Conservation (phyloP, 2,113 vertebrate genomes). For the Tachuris rubrigastra region DNA sequence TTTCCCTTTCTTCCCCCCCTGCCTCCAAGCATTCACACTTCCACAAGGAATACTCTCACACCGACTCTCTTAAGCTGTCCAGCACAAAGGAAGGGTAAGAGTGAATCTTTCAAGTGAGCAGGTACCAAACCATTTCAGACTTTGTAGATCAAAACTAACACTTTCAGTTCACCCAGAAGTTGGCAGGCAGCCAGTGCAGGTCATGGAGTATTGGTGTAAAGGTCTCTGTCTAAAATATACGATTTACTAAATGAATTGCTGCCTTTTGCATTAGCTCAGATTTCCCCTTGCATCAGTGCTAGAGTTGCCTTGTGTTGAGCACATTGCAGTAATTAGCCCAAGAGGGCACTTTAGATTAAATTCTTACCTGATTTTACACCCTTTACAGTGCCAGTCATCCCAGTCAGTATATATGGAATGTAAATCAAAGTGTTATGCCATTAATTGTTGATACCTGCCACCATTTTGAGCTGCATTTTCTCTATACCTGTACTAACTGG, state of each 20-base stretch:
- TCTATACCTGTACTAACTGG: neutral
- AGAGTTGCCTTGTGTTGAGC: neutral
- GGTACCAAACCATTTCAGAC: neutral
- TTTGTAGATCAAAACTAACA: neutral
- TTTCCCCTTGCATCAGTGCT: neutral
- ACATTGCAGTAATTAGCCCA: neutral
- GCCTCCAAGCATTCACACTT: neutral
- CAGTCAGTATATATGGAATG: neutral
- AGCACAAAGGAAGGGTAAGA: neutral
- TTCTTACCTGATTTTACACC: neutral
- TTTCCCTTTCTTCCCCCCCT: neutral
- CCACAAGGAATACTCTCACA: neutral
- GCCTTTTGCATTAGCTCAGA: neutral
- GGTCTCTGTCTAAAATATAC: neutral
- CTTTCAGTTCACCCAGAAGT: neutral
- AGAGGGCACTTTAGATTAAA: neutral
- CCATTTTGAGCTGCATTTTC: neutral
- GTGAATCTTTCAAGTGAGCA: neutral
- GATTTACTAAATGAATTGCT: neutral
- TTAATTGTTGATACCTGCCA: neutral
- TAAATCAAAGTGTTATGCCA: neutral
- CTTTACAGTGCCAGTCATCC: neutral
- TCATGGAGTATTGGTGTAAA: neutral
- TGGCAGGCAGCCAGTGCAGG: neutral
- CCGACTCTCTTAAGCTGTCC: neutral